Base-by-base conservation (phyloP, 2,888 invertebrate genomes). In the Melieria picta region DNA sequence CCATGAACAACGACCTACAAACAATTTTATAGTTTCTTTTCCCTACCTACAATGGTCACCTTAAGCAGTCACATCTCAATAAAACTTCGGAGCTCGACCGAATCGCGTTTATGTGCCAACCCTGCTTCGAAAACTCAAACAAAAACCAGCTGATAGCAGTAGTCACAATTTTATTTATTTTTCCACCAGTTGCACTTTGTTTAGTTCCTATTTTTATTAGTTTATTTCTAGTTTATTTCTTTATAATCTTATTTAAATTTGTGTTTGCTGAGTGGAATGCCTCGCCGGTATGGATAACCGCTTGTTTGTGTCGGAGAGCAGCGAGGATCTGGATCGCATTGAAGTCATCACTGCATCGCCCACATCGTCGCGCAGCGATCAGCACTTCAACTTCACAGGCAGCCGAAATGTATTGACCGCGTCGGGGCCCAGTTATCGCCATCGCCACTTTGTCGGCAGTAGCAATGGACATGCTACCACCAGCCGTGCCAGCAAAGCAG, bases 291-390 rank as follows among this genome's bases (percentile, higher is more conserved):
- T 72, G 45, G 74, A 74, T 46, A 77, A 77, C 57, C 74, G 72
- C 9, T 74, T 76, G n/a, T 79, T 79, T 70, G 74, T 73, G n/a
- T 72, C 75, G 67, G 78, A 78, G 5, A 62, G 46, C 55, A 73
- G 61, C 6, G 75, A 76, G 13, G 77, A 77, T 52, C 74, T 75
- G 9, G 78, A 79, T 73, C 75, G 75, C 4, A 79, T 79, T 68
- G 79, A 79, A 60, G 75, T 78, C 66, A 76, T 78, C 60, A 77
- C 78, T 4, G 75, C 77, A 11, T 75, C 77, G 55, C 47, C 77
- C 56, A 13, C 74, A 47, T 80, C 80, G 48, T 79, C 79, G n/a
- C 77, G 75, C 13, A 79, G 79, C 66, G 80, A 80, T 74, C 67
- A 78, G 56, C 75, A 78, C 65, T 79, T 79, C 45, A 78, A 75